These are phyloP conservation scores for Steinernema khuongi DNA, from an alignment of 1,140 invertebrate species.

Conservation along the genomic window DNA sequence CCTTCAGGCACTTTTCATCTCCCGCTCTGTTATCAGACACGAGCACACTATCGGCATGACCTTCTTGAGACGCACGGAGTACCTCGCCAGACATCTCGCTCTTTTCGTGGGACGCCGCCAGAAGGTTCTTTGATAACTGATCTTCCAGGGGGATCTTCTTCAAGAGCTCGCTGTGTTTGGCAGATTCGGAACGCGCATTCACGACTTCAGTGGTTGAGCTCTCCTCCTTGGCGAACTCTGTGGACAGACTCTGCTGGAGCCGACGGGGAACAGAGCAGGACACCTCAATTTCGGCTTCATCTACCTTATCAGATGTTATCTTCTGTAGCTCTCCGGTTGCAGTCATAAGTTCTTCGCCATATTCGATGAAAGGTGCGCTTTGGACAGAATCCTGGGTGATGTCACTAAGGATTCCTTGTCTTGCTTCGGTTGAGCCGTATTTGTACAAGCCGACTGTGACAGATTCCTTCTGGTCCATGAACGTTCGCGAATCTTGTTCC, in stretches of 20 bases:
- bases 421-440: slow-evolving; percentile 17
- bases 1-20: slow-evolving; percentile 13
- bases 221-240: background rate
- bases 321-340: too few relatives aligned
- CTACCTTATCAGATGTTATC: slow-evolving; percentile 15
- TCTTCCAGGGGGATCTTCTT: background rate
- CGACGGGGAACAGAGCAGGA: background rate
- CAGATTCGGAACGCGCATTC: background rate
- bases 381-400: too few relatives aligned
- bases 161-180: background rate
- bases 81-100: background rate
- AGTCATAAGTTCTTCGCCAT: too few relatives aligned
- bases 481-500: too few relatives aligned
- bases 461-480: too few relatives aligned
- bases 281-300: slow-evolving; percentile 3
- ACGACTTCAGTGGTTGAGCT: too few relatives aligned
- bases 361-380: too few relatives aligned
- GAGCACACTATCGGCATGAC: background rate
- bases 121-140: slow-evolving; percentile 10
- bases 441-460: too few relatives aligned
- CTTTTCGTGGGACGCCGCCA: background rate
- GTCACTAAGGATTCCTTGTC: too few relatives aligned
- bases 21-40: background rate
- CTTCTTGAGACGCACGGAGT: slow-evolving; percentile 15
- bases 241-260: too few relatives aligned